phyloP scores from a whole-genome alignment of 2,888 invertebrate species.

The Amorpha juglandis region DNA sequence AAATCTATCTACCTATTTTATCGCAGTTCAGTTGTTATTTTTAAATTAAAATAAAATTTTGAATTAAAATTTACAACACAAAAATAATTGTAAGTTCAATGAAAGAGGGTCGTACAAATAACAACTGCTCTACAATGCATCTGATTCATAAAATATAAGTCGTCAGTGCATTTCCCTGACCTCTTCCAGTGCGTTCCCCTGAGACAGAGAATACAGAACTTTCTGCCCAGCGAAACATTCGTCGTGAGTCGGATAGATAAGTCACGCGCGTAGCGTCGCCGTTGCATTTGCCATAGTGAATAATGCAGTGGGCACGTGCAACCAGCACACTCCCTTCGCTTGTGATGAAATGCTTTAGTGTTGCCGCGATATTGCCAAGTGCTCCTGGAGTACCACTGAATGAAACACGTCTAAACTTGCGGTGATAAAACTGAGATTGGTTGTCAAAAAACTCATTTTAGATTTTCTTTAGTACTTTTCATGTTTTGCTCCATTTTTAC shows the following conservation, averaged over 20 bases:
- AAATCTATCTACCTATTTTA: too few relatives aligned
- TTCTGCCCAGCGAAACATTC: slow-evolving; percentile 64
- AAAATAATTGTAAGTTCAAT: too few relatives aligned
- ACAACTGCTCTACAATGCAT: background rate
- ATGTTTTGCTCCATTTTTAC: background rate
- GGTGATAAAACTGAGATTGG: slow-evolving; percentile 38
- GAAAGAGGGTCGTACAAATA: background rate
- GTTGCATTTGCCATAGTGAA: slow-evolving; percentile 78
- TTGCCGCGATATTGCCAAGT: slow-evolving; percentile 54
- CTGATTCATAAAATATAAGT: background rate
- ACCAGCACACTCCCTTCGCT: slow-evolving; percentile 49
- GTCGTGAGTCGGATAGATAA: slow-evolving; percentile 65
- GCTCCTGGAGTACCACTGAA: slow-evolving; percentile 43
- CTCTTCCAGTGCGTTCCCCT: slow-evolving; percentile 36
- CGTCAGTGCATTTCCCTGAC: background rate
- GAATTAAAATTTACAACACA: too few relatives aligned
- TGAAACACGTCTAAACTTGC: slow-evolving; percentile 46
- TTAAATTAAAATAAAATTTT: too few relatives aligned
- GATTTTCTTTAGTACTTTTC: slow-evolving; percentile 1
- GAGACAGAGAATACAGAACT: slow-evolving; percentile 47
- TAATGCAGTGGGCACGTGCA: slow-evolving; percentile 74
- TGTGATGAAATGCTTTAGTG: slow-evolving; percentile 68
- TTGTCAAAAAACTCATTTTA: slow-evolving; percentile 25
- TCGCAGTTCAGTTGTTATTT: too few relatives aligned
- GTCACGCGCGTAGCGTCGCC: slow-evolving; percentile 62